A percentile compares a stretch with the other conserved stretches of the same genome.
Conservation (phyloP, 2,113 vertebrate species). For the Microcebus ravelobensis region DNA sequence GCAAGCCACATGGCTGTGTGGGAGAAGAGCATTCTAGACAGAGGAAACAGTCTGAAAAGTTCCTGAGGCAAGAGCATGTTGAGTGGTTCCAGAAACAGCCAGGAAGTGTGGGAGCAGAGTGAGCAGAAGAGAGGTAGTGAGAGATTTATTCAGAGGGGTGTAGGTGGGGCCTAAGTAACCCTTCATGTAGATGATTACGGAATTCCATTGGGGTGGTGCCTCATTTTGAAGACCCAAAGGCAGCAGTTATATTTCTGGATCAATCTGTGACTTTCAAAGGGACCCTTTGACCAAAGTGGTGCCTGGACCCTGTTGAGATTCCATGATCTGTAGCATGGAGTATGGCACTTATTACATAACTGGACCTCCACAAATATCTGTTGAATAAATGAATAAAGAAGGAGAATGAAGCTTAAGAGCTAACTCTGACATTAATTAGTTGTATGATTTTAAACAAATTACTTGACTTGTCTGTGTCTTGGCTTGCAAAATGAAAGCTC, state of each 20-base stretch:
- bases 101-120: neutral
- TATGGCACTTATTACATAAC: neutral
- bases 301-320: neutral
- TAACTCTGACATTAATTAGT: neutral
- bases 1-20: neutral
- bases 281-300: neutral
- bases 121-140: neutral
- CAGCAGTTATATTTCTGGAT: neutral
- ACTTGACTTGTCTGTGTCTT: neutral
- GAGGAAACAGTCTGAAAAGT: neutral
- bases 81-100: neutral
- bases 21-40: neutral
- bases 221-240: neutral
- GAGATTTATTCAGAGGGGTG: neutral
- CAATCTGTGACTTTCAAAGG: neutral
- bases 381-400: neutral
- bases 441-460: neutral
- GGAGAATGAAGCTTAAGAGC: neutral
- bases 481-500: neutral
- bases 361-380: neutral
- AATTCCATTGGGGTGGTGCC: neutral
- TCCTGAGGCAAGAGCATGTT: neutral
- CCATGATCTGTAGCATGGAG: neutral
- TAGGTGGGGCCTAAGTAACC: neutral
- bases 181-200: neutral